Base-by-base conservation (phyloP, 2,888 invertebrate species). In the Callyntrura guangdongensis region DNA sequence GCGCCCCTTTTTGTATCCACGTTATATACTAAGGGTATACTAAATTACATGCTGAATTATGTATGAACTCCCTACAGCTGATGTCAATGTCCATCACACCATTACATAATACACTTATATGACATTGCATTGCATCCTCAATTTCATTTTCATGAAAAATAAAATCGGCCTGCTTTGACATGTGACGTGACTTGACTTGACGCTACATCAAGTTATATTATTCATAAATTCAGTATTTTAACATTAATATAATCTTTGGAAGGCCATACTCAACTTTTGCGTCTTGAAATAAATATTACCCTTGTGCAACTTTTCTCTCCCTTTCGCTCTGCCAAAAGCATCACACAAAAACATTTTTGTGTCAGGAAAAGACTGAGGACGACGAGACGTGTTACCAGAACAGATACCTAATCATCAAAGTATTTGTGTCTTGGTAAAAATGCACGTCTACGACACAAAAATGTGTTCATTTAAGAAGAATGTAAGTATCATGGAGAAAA, bases 1-100 rank as follows among this genome's bases (percentile, higher is more conserved):
- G 36, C 6, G 6, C 3, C 36, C 36, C 36, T 36, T 36, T 36
- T 36, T 36, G 2, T 6, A 6, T 36, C 36, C 3, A 6, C 36
- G 2, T 36, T 4, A 6, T 6, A 6, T 36, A 36, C 36, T 36
- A 36, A 36, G 36, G 6, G 36, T 6, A 36, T 36, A 6, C 36
- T 36, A 36, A 36, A 36, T 36, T 36, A 36, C n/a, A n/a, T 36
- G 36, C 6, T 36, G 36, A 36, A 36, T 36, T 36, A 36, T 36
- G 36, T 36, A 36, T 36, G 36, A 36, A 36, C 36, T 36, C 36
- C 2, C 3, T 36, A 36, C 36, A 36, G 36, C n/a, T n/a, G 3
- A 61, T 61, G 61, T 61, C 61, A 61, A 61, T 61, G 61, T 61
- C 61, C 61, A 61, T 61, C 61, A 61, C 20, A 17, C 36, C 36